A percentile compares a stretch with the other conserved stretches of the same genome.
Conservation (phyloP, 2,888 invertebrate species). For the Tipula vernalis region DNA sequence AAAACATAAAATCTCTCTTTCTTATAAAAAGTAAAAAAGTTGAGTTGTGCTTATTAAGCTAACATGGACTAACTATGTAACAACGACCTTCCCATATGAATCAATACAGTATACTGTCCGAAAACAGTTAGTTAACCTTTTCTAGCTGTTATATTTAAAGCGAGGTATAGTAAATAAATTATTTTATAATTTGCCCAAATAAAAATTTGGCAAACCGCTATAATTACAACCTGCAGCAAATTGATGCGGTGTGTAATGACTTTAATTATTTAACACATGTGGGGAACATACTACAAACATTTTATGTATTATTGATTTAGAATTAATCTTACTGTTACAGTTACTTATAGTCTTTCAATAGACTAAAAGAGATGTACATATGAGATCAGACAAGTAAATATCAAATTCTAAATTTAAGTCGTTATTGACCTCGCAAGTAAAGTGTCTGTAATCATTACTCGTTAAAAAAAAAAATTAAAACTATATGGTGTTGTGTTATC, state of each 20-base stretch:
- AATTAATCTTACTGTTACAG: too few relatives aligned
- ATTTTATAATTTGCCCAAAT: neutral
- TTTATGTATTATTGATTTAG: too few relatives aligned
- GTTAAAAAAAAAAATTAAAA: too few relatives aligned
- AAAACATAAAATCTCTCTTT: neutral
- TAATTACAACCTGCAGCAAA: neutral
- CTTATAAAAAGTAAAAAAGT: neutral
- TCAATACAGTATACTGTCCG: neutral
- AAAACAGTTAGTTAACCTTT: neutral
- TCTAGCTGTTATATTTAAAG: neutral
- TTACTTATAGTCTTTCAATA: too few relatives aligned
- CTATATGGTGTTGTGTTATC: too few relatives aligned
- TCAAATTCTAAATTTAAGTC: too few relatives aligned
- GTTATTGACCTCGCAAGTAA: too few relatives aligned
- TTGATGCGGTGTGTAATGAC: neutral
- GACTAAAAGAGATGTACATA: too few relatives aligned
- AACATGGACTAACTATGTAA: neutral
- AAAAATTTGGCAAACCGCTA: neutral
- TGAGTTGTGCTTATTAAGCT: neutral
- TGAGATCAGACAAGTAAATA: too few relatives aligned
- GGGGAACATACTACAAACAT: neutral
- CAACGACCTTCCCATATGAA: neutral
- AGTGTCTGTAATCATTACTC: too few relatives aligned
- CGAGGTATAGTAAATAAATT: neutral
- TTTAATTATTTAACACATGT: neutral